A percentile compares a stretch with the other conserved stretches of the same genome.
These are phyloP conservation scores for Oxyruncus cristatus DNA, from an alignment of 2,113 vertebrate species.

Conservation along the genomic window DNA sequence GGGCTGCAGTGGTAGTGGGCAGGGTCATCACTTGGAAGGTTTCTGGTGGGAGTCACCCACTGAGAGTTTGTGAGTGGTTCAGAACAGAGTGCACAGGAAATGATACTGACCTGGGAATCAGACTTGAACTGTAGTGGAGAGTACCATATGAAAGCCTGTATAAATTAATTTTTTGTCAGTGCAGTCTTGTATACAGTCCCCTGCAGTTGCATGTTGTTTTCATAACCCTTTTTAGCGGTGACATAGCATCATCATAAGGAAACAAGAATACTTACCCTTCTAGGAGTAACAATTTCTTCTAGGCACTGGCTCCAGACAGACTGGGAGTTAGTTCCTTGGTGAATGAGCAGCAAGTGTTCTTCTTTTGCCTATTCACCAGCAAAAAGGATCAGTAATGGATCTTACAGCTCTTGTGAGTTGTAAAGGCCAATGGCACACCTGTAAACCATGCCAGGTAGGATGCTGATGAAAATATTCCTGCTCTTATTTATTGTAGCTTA, in stretches of 20 bases:
- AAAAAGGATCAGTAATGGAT: not conserved
- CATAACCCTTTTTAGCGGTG: not conserved
- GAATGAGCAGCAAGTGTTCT: not conserved
- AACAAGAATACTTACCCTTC: not conserved
- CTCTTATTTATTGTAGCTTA: not conserved
- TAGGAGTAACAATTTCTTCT: not conserved
- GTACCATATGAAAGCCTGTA: not conserved
- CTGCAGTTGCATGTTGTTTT: not conserved
- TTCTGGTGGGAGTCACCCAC: not conserved
- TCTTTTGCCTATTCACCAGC: not conserved
- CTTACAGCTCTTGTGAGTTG: not conserved
- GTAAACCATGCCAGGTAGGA: not conserved
- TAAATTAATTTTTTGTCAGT: not conserved
- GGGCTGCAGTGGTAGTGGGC: not conserved
- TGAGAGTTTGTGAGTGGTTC: not conserved
- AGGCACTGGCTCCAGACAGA: not conserved
- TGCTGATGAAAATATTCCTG: not conserved
- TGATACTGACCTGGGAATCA: accelerated
- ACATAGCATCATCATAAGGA: not conserved
- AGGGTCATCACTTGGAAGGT: not conserved
- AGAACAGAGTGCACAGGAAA: accelerated
- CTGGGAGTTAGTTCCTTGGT: not conserved
- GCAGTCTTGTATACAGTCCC: not conserved
- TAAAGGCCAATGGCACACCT: not conserved
- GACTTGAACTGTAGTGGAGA: not conserved